Conservation (phyloP, 1,140 invertebrate species). For the Harpegnathos saltator region DNA sequence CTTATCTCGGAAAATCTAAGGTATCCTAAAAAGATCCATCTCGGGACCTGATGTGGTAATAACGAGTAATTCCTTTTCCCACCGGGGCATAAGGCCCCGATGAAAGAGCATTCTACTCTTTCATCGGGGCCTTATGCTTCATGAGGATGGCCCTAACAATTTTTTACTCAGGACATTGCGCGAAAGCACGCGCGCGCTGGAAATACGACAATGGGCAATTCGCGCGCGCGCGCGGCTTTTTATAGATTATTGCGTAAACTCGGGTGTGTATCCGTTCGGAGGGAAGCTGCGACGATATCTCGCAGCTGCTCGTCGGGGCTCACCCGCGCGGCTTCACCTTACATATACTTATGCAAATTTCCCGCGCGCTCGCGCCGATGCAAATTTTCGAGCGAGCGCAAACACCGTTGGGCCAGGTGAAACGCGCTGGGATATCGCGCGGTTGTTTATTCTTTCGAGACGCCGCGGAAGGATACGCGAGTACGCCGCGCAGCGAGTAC, state of each 20-base stretch:
- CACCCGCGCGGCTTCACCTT: constrained; percentile 15
- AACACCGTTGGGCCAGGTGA: constrained; percentile 35
- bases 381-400: constrained; percentile 47
- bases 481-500: too few relatives aligned
- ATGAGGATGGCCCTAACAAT: too few relatives aligned
- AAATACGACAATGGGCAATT: background rate
- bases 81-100: too few relatives aligned
- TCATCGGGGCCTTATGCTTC: too few relatives aligned
- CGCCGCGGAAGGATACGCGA: constrained; percentile 22
- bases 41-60: too few relatives aligned
- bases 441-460: constrained; percentile 58
- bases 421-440: constrained; percentile 34
- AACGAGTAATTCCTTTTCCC: too few relatives aligned
- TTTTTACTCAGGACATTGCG: too few relatives aligned
- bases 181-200: background rate
- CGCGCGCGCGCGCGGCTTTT: background rate
- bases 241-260: background rate
- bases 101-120: too few relatives aligned
- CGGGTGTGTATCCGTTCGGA: background rate
- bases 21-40: too few relatives aligned
- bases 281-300: constrained; percentile 21
- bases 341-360: constrained; percentile 64
- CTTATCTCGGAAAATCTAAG: too few relatives aligned
- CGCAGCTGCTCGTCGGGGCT: constrained; percentile 17
- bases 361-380: constrained; percentile 10